These are phyloP conservation scores for Malurus elegans DNA, from an alignment of 2,113 vertebrate genomes.

Conservation along the genomic window DNA sequence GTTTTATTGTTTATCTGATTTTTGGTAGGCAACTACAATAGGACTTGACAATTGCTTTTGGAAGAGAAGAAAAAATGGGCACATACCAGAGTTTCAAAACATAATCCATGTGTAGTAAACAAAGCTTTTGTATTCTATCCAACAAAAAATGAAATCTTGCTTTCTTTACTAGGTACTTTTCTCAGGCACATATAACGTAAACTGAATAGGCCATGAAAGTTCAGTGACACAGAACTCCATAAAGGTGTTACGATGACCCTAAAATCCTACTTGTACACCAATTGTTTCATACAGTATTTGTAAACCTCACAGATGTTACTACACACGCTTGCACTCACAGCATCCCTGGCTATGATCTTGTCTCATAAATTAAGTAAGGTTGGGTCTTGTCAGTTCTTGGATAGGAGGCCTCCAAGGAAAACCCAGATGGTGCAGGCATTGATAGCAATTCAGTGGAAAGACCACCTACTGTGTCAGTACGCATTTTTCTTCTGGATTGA, in stretches of 20 bases:
- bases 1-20: background rate
- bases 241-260: background rate
- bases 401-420: conserved; percentile 57
- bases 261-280: background rate
- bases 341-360: conserved; percentile 41
- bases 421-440: conserved; percentile 66
- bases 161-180: conserved; percentile 1
- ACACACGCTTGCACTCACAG: background rate
- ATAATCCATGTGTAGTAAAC: background rate
- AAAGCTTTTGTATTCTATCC: background rate
- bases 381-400: conserved; percentile 56
- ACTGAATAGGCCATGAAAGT: background rate
- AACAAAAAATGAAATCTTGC: background rate
- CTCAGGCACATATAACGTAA: background rate
- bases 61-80: background rate
- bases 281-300: background rate
- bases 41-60: background rate
- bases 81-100: background rate
- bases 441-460: conserved; percentile 45
- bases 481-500: conserved; percentile 42
- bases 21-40: background rate
- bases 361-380: conserved; percentile 63
- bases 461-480: conserved; percentile 64
- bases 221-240: background rate
- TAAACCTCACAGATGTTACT: conserved; percentile 2